Percentiles rank a stretch among this genome's conserved stretches.
These are phyloP conservation scores for Cygnus atratus DNA, from an alignment of 2,113 vertebrate species.

Conservation along the genomic window DNA sequence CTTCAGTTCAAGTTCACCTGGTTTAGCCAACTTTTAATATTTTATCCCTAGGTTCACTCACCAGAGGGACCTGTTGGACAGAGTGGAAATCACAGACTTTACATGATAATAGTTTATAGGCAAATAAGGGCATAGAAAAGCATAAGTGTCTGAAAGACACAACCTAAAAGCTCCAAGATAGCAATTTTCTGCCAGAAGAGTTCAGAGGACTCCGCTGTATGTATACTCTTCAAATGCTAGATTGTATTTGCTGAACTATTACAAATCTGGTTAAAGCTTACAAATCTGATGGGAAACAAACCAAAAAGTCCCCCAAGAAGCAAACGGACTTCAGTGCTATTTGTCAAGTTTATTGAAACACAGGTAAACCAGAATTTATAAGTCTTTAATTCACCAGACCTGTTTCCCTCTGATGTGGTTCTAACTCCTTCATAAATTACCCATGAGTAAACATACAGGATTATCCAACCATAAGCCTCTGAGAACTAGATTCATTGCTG, in stretches of 20 bases:
- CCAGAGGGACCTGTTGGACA: neutral
- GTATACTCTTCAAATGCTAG: neutral
- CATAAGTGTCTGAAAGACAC: neutral
- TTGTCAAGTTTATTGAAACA: neutral
- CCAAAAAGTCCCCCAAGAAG: neutral
- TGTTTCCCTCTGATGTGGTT: neutral
- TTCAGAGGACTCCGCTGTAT: neutral
- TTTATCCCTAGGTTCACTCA: neutral
- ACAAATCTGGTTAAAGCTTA: neutral
- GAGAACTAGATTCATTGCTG: neutral
- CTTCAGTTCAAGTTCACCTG: neutral
- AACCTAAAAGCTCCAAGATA: neutral
- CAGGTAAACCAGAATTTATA: neutral
- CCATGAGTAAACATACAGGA: neutral
- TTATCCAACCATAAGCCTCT: neutral
- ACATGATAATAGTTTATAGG: neutral
- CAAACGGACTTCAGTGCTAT: neutral
- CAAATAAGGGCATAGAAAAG: neutral
- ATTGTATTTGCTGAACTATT: neutral
- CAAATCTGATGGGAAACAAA: neutral
- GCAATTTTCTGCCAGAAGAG: neutral
- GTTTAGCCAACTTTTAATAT: neutral
- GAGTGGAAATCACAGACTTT: accelerated
- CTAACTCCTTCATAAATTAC: neutral
- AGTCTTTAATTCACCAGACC: neutral